Conservation (phyloP, 1,140 invertebrate genomes). For the Oreohelix idahoensis region DNA sequence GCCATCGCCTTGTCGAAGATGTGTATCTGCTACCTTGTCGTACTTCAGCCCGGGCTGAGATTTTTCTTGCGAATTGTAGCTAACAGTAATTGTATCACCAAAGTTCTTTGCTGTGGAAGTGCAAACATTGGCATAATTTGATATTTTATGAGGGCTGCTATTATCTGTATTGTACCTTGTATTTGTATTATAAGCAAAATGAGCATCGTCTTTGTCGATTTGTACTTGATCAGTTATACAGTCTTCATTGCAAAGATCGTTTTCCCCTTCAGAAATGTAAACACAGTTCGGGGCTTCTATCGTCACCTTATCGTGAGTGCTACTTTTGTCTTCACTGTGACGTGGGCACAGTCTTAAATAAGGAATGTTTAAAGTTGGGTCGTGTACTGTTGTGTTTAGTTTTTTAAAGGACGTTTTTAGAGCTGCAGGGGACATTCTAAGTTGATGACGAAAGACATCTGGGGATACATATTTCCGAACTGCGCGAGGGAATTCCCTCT, state of each 20-base stretch:
- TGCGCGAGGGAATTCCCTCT: neutral
- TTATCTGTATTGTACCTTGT: neutral
- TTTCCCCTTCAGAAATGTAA: too few relatives aligned
- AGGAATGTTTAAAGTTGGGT: too few relatives aligned
- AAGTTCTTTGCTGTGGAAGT: neutral
- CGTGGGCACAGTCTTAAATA: too few relatives aligned
- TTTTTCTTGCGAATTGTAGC: neutral
- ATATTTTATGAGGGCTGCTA: neutral
- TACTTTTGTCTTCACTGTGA: too few relatives aligned
- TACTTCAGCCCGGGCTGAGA: neutral
- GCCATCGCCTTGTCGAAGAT: neutral
- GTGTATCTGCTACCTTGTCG: neutral
- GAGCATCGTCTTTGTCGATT: too few relatives aligned
- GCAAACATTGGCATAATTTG: neutral
- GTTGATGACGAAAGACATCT: neutral
- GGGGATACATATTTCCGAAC: neutral
- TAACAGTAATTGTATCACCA: neutral
- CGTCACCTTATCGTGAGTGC: too few relatives aligned
- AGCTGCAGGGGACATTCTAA: neutral
- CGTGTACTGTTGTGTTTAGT: too few relatives aligned
- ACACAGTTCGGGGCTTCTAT: too few relatives aligned
- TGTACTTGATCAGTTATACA: too few relatives aligned
- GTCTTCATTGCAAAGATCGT: too few relatives aligned
- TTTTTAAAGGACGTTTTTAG: too few relatives aligned
- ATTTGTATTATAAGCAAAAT: neutral